These are phyloP conservation scores for Polypedilum pembai DNA, from an alignment of 1,140 invertebrate genomes.

Conservation along the genomic window DNA sequence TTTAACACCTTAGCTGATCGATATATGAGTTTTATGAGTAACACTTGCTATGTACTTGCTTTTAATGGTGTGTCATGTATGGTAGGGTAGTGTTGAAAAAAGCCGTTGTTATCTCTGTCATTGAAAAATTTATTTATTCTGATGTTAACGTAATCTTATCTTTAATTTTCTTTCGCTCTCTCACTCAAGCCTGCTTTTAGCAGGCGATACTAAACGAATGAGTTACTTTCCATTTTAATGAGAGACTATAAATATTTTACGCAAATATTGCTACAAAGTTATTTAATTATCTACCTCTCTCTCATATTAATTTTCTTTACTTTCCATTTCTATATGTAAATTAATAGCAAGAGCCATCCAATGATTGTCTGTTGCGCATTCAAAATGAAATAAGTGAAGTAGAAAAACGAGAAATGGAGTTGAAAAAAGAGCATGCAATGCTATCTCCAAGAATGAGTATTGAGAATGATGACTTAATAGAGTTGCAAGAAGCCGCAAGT, in stretches of 20 bases:
- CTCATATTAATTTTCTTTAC: background rate
- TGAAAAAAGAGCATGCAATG: conserved; percentile 52
- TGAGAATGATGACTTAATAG: conserved; percentile 42
- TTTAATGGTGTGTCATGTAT: too few species aligned
- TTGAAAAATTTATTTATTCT: too few species aligned
- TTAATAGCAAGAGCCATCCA: background rate
- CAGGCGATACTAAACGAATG: background rate
- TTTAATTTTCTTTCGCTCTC: too few species aligned
- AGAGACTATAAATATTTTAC: background rate
- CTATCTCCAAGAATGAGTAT: conserved; percentile 35
- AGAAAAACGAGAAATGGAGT: conserved; percentile 56
- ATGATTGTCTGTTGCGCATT: conserved; percentile 55
- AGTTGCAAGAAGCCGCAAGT: too few species aligned
- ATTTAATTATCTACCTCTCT: background rate
- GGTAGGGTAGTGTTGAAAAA: too few species aligned
- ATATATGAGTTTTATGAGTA: too few species aligned
- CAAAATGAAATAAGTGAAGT: conserved; percentile 62
- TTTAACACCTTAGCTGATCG: background rate
- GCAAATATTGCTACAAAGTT: background rate
- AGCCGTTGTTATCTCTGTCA: too few species aligned
- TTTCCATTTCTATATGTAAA: conserved; percentile 12
- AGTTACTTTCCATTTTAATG: background rate
- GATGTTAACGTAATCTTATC: too few species aligned
- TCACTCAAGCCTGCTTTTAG: too few species aligned
- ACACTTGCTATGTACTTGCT: too few species aligned